Evolutionary conservation across 64 coral and sea anemone species (phyloP), one percentile per base, ranked within the genome.

Genomic region (Acropora tenuis): DNA sequence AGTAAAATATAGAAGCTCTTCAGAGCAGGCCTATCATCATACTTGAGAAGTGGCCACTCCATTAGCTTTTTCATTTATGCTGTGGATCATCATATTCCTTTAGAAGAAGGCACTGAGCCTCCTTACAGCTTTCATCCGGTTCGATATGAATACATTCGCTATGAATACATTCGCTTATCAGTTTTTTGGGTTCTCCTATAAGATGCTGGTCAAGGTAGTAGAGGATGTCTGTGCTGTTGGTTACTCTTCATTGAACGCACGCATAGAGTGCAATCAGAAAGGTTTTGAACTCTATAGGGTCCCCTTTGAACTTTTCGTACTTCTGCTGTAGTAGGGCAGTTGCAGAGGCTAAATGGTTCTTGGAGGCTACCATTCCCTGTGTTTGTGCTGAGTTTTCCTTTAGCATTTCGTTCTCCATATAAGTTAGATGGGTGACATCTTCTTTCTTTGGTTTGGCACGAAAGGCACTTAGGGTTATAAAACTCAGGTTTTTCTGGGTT

Each of bases 151-250:
- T 30, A 30, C 94, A 95, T 1, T 77, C 67, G 46, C 79, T 76
- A 30, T 30, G 30, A 30, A 30, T 30, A 30, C 94, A 95, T 1
- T 77, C 67, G 46, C 79, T 76, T n/a, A 90, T 80, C 1, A 94
- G 65, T 60, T 92, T 87, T 8, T 87, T 96, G 11, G 87, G 90
- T 61, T 93, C 90, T 13, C 86, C 86, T 46, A 47, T 76, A 3
- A 90, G 83, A 43, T 90, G 77, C 19, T 96, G 90, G 7, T 90
- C 69, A 1, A 96, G 69, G 30, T 94, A 94, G 40, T 90, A 90
- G 3, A 94, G 59, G 1, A 41, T 58, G 66, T 88, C 75, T 60
- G 92, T 18, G 49, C 80, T 80, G 60, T 53, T 71, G 17, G 77
- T 48, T 30, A 73, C 71, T 77, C 57, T 79, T 61, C 75, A 89